Base-by-base conservation (phyloP, 1,140 invertebrate genomes). In the Nasonia longicornis region DNA sequence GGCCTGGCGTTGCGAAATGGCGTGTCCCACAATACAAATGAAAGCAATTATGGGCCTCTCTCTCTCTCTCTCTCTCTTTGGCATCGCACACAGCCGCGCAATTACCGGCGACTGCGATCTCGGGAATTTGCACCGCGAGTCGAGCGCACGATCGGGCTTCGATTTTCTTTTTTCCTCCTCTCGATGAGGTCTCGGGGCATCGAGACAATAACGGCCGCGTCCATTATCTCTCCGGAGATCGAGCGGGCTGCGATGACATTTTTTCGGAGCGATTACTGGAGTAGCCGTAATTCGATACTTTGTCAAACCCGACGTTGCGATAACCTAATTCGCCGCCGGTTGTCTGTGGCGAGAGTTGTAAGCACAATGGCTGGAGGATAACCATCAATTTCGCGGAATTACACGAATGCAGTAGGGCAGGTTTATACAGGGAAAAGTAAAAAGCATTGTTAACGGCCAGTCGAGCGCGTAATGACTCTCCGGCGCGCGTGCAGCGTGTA, bases 21-120 rank as follows among this genome's bases (percentile, higher is more conserved):
- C 81, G 72, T 82, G 75, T 66, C 42, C 58, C 72, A 81, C 80
- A 82, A 85, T 82, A 81, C 81, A 84, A 84, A 85, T 84, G 84
- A 85, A 86, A 85, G 73, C 83, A 84, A 86, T 86, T 79, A 79
- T 31, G 58, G 35, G 16, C 8, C 20, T 77, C 79, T 79, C 75
- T 14, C 63, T 26, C 73, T 48, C 26, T 76, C 76, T 78, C 77
- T 22, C 63, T 22, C 63, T 26, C 73, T 48, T 16, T 29, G 73
- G n/a, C 64, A 73, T 80, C 42, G 45, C 26, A 81, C 35, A 81
- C 64, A 69, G 71, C 45, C 45, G 22, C 26, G 67, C 74, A 80
- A 77, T 80, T 83, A 83, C 74, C 38, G 69, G 63, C 79, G 69
- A 77, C 74, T 80, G 58, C 67, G 22, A 58, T 58, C 52, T 58